Evolutionary conservation across 2,113 vertebrate genomes (phyloP).

Genomic region (Indicator indicator): DNA sequence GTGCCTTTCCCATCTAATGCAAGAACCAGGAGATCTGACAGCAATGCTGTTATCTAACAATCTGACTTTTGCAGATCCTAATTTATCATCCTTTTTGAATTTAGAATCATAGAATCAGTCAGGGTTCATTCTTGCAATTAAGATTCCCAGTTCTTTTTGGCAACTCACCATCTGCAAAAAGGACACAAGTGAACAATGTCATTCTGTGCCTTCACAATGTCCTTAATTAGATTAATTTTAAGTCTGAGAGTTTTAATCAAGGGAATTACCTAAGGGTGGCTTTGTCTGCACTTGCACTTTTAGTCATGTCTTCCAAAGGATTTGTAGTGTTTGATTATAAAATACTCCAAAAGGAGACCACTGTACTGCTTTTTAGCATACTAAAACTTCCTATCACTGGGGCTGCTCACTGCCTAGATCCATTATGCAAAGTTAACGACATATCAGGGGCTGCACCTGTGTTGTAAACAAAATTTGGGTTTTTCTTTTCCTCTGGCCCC

Average conservation of each 20-base stretch:
- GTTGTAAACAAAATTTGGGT: neutral
- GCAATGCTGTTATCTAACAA: neutral
- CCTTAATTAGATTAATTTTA: constrained; percentile 53
- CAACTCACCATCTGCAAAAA: constrained; percentile 36
- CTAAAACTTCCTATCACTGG: neutral
- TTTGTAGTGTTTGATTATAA: constrained; percentile 36
- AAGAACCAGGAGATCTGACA: neutral
- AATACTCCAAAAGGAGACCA: constrained; percentile 4
- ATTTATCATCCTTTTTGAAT: constrained; percentile 16
- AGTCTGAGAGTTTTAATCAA: constrained; percentile 45
- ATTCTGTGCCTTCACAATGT: neutral
- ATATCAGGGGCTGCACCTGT: neutral
- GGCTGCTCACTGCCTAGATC: neutral
- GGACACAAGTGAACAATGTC: neutral
- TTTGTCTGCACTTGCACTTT: constrained; percentile 37
- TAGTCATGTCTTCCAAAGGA: neutral
- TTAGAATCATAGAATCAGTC: neutral
- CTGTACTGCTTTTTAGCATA: neutral
- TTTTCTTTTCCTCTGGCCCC: neutral
- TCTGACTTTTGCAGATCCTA: constrained; percentile 8
- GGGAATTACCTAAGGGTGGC: constrained; percentile 46
- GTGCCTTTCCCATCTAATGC: neutral
- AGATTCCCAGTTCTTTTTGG: constrained; percentile 22
- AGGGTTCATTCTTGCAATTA: neutral
- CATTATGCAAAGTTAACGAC: constrained; percentile 6